Evolutionary conservation across 2,797 vertebrate species (phyloP), one percentile per base, ranked within the genome.

Genomic region (Gymnocypris eckloni): DNA sequence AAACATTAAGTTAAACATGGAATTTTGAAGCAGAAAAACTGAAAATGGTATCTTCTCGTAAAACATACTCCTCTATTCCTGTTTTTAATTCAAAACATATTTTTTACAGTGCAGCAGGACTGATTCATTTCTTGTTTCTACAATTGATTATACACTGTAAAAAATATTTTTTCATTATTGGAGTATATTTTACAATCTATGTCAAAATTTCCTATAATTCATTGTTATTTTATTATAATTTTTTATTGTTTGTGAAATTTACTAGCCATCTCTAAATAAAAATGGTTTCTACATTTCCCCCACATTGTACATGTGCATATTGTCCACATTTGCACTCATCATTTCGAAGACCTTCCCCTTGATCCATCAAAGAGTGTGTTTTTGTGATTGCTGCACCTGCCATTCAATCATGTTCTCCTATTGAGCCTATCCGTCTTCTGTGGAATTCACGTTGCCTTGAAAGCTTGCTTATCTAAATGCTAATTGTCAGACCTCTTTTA

Each of bases 401-500:
- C 67, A 33, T 70, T 75, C 15, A 77, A 25, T 69, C n/a, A 52
- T 9, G 59, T 67, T 80, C 22, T 13, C 28, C 61, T 41, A 28
- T 77, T 69, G 15, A 78, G 9, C 4, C 45, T 43, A 37, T 61
- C 39, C 28, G 6, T 59, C 66, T 71, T 71, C 69, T 48, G 28
- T 33, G 22, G 12, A 52, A n/a, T 20, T 39, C 70, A 3, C 41
- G 37, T 48, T 83, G 56, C 54, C 13, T 64, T 39, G 61, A 67
- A 66, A 67, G 43, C 45, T 37, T 39, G 72, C 28, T 66, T 52
- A 76, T 83, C 81, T 66, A 76, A 82, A 83, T 76, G 37, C 48
- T 79, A 59, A 85, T 85, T 71, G 64, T 45, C 64, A 85, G 64
- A 70, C 16, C 66, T 79, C 9, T 78, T 79, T 70, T 70, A 79